Evolutionary conservation across 2,888 invertebrate species (phyloP).

Genomic region (Liopterus haemorrhoidalis): DNA sequence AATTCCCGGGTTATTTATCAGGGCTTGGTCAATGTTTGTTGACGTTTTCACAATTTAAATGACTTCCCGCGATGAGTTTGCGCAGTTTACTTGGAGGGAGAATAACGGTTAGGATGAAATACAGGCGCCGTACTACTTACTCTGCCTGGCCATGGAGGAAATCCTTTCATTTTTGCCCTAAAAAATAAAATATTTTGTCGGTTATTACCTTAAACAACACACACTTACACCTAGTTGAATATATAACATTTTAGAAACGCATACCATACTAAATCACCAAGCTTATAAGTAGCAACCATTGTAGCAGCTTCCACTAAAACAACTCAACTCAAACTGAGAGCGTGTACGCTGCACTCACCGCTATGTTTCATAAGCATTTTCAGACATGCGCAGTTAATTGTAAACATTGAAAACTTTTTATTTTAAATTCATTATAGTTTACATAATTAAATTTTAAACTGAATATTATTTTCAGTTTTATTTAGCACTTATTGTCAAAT

Average conservation of each 20-base stretch:
- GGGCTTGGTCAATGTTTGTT: too few species aligned
- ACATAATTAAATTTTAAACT: too few species aligned
- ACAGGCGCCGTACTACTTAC: slow-evolving; percentile 60
- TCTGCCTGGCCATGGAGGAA: slow-evolving; percentile 95
- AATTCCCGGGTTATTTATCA: too few species aligned
- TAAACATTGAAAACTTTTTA: slow-evolving; percentile 11
- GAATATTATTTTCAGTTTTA: too few species aligned
- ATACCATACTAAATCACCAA: slow-evolving; percentile 67
- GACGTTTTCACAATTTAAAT: slow-evolving; percentile 15
- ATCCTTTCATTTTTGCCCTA: slow-evolving; percentile 98
- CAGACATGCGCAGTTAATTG: slow-evolving; percentile 24
- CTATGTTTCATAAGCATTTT: slow-evolving; percentile 15
- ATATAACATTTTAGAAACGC: slow-evolving; percentile 37
- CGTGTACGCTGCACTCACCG: slow-evolving; percentile 20
- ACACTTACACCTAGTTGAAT: slow-evolving; percentile 13
- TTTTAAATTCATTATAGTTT: slow-evolving; percentile 14
- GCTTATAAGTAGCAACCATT: slow-evolving; percentile 56
- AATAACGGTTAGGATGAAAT: slow-evolving; percentile 47
- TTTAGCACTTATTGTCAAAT: too few species aligned
- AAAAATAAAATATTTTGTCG: slow-evolving; percentile 44
- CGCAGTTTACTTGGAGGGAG: slow-evolving; percentile 38
- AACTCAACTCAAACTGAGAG: slow-evolving; percentile 36
- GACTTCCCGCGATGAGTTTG: slow-evolving; percentile 31
- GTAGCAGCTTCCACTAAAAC: slow-evolving; percentile 26
- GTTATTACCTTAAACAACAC: slow-evolving; percentile 22